Evolutionary conservation across 2,797 vertebrate species (phyloP).

Genomic region (Melanotaenia trifasciata): DNA sequence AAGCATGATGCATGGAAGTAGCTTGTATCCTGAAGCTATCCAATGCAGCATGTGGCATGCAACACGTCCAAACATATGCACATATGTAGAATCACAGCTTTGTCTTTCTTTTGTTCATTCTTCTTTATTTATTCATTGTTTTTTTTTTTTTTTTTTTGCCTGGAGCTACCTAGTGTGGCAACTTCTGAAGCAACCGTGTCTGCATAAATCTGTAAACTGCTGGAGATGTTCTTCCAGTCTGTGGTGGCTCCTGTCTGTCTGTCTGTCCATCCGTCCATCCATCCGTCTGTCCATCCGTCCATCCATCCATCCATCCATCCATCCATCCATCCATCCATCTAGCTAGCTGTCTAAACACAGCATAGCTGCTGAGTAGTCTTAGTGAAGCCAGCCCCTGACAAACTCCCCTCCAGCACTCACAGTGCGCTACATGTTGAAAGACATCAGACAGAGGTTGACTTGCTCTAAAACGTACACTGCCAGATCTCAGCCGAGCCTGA

Average conservation of each 20-base stretch:
- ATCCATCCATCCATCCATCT: too few species aligned
- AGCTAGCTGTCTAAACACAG: too few species aligned
- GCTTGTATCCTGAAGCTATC: not conserved
- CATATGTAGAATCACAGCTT: not conserved
- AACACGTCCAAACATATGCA: slow-evolving; percentile 3
- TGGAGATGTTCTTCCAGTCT: too few species aligned
- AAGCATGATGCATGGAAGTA: not conserved
- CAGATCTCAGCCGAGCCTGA: not conserved
- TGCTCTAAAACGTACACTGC: not conserved
- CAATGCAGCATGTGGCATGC: not conserved
- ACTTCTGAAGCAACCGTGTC: not conserved
- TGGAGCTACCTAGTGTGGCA: not conserved
- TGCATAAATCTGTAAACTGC: not conserved
- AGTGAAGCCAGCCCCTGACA: too few species aligned
- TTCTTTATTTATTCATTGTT: too few species aligned
- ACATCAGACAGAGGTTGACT: not conserved
- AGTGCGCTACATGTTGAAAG: not conserved
- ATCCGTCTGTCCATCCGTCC: too few species aligned
- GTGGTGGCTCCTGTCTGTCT: too few species aligned
- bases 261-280: too few species aligned
- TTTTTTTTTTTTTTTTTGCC: not conserved
- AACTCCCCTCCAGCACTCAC: too few species aligned
- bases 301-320: too few species aligned
- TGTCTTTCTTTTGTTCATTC: not conserved
- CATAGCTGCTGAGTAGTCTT: too few species aligned